Evolutionary conservation across 2,113 vertebrate species (phyloP), one percentile per base, ranked within the genome.

Genomic region (Chunga burmeisteri): DNA sequence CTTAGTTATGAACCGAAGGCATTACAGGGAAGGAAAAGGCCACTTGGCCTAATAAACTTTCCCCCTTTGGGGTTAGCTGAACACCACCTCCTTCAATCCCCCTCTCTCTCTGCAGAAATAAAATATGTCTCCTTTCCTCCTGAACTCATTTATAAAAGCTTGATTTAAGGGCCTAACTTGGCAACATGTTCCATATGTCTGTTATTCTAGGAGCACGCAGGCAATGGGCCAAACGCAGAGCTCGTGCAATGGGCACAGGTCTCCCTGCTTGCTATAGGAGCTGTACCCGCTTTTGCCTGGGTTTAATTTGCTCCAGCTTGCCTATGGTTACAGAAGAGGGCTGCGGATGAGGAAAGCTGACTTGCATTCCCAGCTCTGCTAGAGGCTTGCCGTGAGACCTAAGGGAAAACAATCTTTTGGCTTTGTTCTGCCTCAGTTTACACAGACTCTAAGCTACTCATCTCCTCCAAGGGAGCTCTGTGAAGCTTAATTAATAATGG

Each of bases 381-480:
- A 94, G 86, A 84, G 80, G n/a, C 74, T 91, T 89, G 77, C 86
- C 66, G 11, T 63, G 80, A 95, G 77, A 85, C 75, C 65, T 81
- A 62, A 88, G 86, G 83, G 94, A 96, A 97, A 96, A 96, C 84
- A 91, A 83, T 59, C n/a, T 58, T 67, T 70, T 77, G 74, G 58
- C 55, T 96, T 91, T 96, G 81, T 87, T 96, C 89, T 96, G 91
- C 93, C 95, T 93, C 93, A 93, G 96, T 96, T 96, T 96, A 92
- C 90, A 73, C 20, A 55, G 36, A 58, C 86, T 91, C 63, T 91
- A 34, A 91, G 87, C 66, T 93, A 46, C 66, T 72, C 86, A 72
- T 61, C 36, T 42, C n/a, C 93, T 95, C 55, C 40, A 10, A 90
- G 66, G 66, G 84, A 95, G 40, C 40, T 81, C 71, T 80, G 58